phyloP scores from a whole-genome alignment of 2,888 invertebrate species.

The Tachina fera region DNA sequence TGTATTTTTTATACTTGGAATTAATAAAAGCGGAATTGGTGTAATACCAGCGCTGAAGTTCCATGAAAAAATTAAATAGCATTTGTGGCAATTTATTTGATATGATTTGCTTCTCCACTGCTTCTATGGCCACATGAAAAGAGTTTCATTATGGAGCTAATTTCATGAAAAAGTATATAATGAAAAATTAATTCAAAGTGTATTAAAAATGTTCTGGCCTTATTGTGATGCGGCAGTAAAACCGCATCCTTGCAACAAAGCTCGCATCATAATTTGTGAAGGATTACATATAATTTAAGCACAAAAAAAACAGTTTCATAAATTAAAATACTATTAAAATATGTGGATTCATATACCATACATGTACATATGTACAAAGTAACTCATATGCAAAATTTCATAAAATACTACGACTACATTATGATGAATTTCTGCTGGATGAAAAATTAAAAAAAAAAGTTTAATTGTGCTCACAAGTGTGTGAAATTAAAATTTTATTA shows the following conservation, averaged over 20 bases:
- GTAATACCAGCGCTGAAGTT: too few species aligned
- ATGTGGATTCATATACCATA: background rate
- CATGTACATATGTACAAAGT: background rate
- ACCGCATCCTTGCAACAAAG: background rate
- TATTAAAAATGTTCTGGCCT: too few species aligned
- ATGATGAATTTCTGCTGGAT: conserved; percentile 28
- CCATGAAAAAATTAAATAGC: too few species aligned
- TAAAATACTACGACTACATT: background rate
- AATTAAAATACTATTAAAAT: conserved; percentile 1
- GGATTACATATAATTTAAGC: background rate
- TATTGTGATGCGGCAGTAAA: background rate
- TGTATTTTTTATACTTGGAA: too few species aligned
- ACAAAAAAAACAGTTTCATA: background rate
- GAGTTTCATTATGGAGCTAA: too few species aligned
- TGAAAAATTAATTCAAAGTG: too few species aligned
- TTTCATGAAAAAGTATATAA: too few species aligned
- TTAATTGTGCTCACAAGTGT: conserved; percentile 68
- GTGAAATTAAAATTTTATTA: conserved; percentile 64
- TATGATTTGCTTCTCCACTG: too few species aligned
- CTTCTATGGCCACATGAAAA: too few species aligned
- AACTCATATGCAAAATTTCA: background rate
- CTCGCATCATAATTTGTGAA: background rate
- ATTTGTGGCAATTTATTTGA: too few species aligned
- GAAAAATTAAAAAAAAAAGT: conserved; percentile 43
- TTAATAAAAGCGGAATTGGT: too few species aligned